Conservation (phyloP, 2,797 vertebrate species). For the Pangasius macronema region DNA sequence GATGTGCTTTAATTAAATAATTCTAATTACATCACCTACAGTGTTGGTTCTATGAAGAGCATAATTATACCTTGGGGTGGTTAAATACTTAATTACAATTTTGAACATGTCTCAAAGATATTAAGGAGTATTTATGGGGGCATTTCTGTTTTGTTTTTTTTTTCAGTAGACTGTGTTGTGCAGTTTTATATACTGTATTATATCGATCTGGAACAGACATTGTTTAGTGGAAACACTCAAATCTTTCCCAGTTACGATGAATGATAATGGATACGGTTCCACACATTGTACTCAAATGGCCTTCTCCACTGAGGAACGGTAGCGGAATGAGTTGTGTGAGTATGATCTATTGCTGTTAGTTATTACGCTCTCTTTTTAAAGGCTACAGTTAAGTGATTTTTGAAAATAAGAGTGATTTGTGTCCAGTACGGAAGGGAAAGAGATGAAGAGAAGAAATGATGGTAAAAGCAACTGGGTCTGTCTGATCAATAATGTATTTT, state of each 20-base stretch:
- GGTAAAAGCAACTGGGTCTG: conserved; percentile 66
- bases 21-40: conserved; percentile 44
- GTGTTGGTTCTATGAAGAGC: conserved; percentile 36
- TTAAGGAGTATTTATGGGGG: conserved; percentile 16
- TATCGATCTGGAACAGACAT: conserved; percentile 9
- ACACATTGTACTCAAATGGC: conserved; percentile 56
- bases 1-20: conserved; percentile 37
- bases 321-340: conserved; percentile 58
- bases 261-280: conserved; percentile 15
- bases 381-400: conserved; percentile 66
- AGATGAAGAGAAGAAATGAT: conserved; percentile 67
- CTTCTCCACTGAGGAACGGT: conserved; percentile 66
- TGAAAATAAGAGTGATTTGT: conserved; percentile 74
- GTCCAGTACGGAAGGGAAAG: conserved; percentile 64
- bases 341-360: conserved; percentile 64
- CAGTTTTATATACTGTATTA: neutral
- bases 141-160: neutral
- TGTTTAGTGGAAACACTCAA: neutral
- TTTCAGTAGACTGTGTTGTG: neutral
- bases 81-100: conserved; percentile 29
- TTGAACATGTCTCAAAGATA: conserved; percentile 11
- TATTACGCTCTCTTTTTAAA: conserved; percentile 62
- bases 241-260: neutral
- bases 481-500: conserved; percentile 81
- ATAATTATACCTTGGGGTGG: conserved; percentile 23